These are phyloP conservation scores for Altica lythri DNA, from an alignment of 2,888 invertebrate genomes.

Conservation along the genomic window DNA sequence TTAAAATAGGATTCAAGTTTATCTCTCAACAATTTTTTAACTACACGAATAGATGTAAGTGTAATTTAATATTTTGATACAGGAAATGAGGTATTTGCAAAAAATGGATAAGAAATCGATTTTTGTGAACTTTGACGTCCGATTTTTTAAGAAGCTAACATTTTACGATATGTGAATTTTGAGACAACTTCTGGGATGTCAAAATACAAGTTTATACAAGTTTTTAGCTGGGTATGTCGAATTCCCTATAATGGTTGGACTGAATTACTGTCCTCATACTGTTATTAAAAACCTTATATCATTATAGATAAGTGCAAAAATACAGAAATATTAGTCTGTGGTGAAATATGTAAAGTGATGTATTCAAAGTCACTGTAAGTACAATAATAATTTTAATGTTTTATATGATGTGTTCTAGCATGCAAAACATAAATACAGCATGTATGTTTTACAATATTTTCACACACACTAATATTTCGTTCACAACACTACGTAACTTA, in stretches of 20 bases:
- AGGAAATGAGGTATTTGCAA: too few species aligned
- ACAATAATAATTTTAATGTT: slow-evolving; percentile 16
- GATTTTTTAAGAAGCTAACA: too few species aligned
- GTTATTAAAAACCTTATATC: not conserved
- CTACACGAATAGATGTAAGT: too few species aligned
- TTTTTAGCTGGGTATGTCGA: too few species aligned
- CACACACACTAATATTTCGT: slow-evolving; percentile 32
- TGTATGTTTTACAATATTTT: slow-evolving; percentile 26
- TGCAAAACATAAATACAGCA: slow-evolving; percentile 26
- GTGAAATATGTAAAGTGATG: slow-evolving; percentile 23
- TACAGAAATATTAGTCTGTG: slow-evolving; percentile 36
- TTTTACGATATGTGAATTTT: too few species aligned
- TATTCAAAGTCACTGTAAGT: slow-evolving; percentile 28
- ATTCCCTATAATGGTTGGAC: not conserved
- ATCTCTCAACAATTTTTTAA: too few species aligned
- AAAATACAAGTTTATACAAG: too few species aligned
- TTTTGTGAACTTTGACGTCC: too few species aligned
- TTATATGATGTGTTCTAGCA: slow-evolving; percentile 17
- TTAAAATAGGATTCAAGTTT: too few species aligned
- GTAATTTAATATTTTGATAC: too few species aligned
- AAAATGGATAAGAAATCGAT: too few species aligned
- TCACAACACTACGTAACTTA: slow-evolving; percentile 23
- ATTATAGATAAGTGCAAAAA: not conserved
- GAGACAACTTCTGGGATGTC: too few species aligned
- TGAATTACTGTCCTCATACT: not conserved